Base-by-base conservation (phyloP, 2,113 vertebrate genomes). In the Thunnus thynnus region DNA sequence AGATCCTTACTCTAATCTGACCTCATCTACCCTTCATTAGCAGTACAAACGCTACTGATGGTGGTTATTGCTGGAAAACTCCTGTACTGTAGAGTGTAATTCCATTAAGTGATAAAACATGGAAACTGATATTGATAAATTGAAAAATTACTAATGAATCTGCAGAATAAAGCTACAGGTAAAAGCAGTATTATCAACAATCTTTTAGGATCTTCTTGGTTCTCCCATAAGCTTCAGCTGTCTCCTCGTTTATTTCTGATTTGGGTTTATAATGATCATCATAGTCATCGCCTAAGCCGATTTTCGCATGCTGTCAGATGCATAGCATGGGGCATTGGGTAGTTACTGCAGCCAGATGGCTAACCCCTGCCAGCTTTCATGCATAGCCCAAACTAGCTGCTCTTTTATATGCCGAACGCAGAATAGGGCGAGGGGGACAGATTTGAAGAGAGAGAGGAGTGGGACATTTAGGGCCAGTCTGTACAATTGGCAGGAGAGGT, bases 351-450 rank as follows among this genome's bases (percentile, higher is more conserved):
- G 83, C 85, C 92, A 93, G 92, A 93, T 94, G 92, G 92, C 91
- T 88, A 89, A 92, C 95, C 95, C 95, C 95, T 83, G 94, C 95
- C 93, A 95, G 96, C 93, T 94, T 94, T 55, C 93, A 95, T 94
- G 92, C 95, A 93, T 83, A 80, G 94, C 89, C 95, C 94, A 90
- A 88, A 69, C 91, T 81, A 76, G 51, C 86, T 64, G 79, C 84
- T 88, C 88, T 86, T 93, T 93, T 92, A 91, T 90, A 80, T 79
- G 85, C 88, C 74, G 84, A 92, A 70, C 48, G 90, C 93, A 93
- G 84, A 89, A 85, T 63, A 81, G 74, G 72, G 63, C 25, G 91
- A 95, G 92, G 93, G 95, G 90, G 90, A 75, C 90, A 89, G 92
- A 94, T 95, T 95, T 95, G 94, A 85, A 80, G 76, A 86, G 73